Conservation (phyloP, 2,113 vertebrate genomes). For the Hyaena hyaena region DNA sequence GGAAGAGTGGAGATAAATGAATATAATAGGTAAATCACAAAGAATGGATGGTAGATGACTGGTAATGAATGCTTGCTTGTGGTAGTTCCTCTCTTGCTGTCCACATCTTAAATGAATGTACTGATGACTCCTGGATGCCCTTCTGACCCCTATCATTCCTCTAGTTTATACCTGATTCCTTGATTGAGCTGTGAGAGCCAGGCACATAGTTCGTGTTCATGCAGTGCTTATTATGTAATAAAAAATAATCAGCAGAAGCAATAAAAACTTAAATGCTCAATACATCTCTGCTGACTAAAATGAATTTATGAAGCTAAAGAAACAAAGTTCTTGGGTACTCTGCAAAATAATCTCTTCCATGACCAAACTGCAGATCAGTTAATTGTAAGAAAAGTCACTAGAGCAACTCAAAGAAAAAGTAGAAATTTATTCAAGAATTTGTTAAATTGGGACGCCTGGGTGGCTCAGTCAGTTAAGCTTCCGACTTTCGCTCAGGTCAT, state of each 20-base stretch:
- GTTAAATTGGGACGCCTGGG: not conserved
- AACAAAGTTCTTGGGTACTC: not conserved
- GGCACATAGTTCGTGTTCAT: not conserved
- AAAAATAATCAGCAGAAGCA: conserved; percentile 15
- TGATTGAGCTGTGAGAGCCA: not conserved
- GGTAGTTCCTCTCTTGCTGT: not conserved
- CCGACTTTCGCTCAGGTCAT: no score
- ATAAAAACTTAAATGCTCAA: not conserved
- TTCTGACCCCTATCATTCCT: not conserved
- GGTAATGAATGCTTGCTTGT: not conserved
- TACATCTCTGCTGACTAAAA: not conserved
- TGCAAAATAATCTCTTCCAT: not conserved
- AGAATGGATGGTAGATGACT: not conserved
- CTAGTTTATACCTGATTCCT: not conserved
- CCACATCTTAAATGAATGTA: not conserved
- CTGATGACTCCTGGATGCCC: not conserved
- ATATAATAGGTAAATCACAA: not conserved
- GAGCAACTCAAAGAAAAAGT: not conserved
- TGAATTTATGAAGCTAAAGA: not conserved
- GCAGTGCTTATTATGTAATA: not conserved
- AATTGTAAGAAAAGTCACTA: not conserved
- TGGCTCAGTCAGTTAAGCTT: no score
- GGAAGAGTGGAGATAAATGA: not conserved
- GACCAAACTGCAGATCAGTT: not conserved
- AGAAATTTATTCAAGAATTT: not conserved